Conservation (phyloP, 2,888 invertebrate species). For the Diarsia mendica region DNA sequence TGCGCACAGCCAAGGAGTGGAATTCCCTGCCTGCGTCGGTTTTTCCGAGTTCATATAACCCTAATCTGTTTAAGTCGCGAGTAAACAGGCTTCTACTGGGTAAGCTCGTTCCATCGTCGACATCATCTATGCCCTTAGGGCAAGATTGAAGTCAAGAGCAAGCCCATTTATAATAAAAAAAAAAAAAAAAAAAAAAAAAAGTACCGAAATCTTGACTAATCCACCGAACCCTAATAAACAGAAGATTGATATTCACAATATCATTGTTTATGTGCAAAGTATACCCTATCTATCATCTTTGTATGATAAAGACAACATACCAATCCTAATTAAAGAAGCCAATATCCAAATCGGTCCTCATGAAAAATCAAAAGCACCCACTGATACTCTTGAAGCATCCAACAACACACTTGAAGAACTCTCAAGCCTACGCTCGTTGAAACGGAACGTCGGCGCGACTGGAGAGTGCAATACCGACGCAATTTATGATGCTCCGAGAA, state of each 20-base stretch:
- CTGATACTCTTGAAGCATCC: constrained; percentile 10
- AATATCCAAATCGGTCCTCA: not conserved
- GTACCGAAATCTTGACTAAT: no score
- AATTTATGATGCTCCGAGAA: constrained; percentile 51
- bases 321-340: not conserved
- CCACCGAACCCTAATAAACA: not conserved
- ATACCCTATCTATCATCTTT: not conserved
- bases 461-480: constrained; percentile 42
- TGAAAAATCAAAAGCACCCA: constrained; percentile 19
- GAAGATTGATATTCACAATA: not conserved
- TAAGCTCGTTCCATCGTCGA: no score
- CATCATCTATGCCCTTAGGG: no score
- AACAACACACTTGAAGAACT: constrained; percentile 27
- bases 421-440: constrained; percentile 51
- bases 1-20: no score
- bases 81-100: no score
- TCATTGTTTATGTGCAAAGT: not conserved
- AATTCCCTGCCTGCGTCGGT: no score
- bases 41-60: no score
- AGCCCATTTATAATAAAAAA: no score
- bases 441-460: constrained; percentile 40
- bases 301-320: not conserved
- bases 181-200: not conserved
- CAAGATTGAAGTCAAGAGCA: no score
- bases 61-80: no score